These are phyloP conservation scores for Bubo blakistoni DNA, from an alignment of 2,113 vertebrate species.

Conservation along the genomic window DNA sequence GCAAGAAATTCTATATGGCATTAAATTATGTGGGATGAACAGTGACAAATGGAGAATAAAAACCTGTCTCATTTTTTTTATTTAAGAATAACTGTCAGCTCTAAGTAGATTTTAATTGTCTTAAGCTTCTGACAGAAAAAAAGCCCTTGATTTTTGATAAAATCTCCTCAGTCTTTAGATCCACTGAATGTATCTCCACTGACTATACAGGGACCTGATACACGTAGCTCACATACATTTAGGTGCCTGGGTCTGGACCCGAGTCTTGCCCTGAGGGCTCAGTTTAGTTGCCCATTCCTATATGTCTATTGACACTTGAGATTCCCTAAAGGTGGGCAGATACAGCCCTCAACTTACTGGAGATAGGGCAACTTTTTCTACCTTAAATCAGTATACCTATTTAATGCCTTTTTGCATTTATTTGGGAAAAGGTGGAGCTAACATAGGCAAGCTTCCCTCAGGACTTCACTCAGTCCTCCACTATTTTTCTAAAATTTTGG, in stretches of 20 bases:
- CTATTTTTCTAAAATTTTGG: neutral
- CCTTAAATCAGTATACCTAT: neutral
- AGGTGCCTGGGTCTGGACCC: rapidly evolving
- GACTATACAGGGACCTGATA: neutral
- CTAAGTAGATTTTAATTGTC: neutral
- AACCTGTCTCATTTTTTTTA: neutral
- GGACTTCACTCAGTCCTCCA: neutral
- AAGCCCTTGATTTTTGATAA: neutral
- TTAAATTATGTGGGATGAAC: neutral
- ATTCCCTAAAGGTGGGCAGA: neutral
- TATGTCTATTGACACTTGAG: neutral
- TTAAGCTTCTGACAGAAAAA: neutral
- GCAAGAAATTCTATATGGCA: neutral
- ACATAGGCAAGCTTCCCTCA: neutral
- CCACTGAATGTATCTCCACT: neutral
- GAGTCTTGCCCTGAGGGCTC: neutral
- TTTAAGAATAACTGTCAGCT: neutral
- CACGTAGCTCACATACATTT: neutral
- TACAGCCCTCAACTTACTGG: rapidly evolving
- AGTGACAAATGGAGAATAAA: neutral
- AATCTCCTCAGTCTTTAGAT: neutral
- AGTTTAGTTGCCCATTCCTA: neutral
- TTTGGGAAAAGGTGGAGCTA: neutral
- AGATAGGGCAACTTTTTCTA: neutral
- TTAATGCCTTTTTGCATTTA: neutral